Evolutionary conservation across 2,797 vertebrate species (phyloP), one percentile per base, ranked within the genome.

Genomic region (Iguana delicatissima): DNA sequence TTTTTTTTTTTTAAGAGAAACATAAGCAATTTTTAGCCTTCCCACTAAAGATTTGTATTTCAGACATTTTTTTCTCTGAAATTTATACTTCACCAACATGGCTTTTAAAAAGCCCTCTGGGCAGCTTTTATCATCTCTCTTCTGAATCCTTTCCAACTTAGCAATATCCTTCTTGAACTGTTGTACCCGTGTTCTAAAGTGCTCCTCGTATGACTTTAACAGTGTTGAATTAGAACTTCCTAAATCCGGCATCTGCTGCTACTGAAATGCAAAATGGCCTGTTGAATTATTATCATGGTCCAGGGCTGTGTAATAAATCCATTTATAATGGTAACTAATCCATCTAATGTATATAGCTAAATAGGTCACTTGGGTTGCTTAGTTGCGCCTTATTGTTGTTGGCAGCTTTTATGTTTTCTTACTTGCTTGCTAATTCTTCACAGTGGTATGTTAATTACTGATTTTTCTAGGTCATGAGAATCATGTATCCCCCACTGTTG

Each of bases 71-170:
- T 22, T 42, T 14, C 29, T 7, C 29, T 62, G 35, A 81, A 86
- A 86, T 62, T 59, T 72, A 62, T 72, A 26, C 42, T 1, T 20
- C 26, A 32, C 42, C 79, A 82, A 35, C 29, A 82, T 52, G 80
- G 9, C 62, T 79, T 85, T 62, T 24, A 6, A 35, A 84, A 72
- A 77, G 42, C 10, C 81, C 38, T 50, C 32, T 59, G 22, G 77
- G 29, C 67, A 52, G 69, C 79, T 81, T 50, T 76, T 50, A 74
- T 57, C 6, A 80, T 64, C 26, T 84, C 55, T 62, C 38, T 9
- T 64, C 38, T 84, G 84, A 90, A 90, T 86, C 64, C 62, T 80
- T 85, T 90, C 89, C 84, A 82, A 35, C 6, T 73, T 64, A 50
- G 59, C 77, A 64, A 64, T 90, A 62, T 86, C 57, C 5, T 35